Base-by-base conservation (phyloP, 2,888 invertebrate species). In the Nymphalis c-album region DNA sequence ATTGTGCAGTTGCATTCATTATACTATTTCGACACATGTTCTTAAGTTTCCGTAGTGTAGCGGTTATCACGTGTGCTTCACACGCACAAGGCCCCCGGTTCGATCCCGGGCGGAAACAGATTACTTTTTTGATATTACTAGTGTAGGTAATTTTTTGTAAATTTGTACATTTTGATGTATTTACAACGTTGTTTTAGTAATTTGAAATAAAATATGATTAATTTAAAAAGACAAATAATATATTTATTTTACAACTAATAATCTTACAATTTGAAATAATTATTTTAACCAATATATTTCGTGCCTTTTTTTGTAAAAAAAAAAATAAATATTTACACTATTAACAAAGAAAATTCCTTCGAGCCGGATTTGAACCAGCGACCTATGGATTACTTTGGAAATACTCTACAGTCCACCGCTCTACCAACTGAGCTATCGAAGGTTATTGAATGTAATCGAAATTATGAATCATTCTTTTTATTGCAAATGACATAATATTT, bases 1-100 rank as follows among this genome's bases (percentile, higher is more conserved):
- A 40, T 47, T 2, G 18, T 16, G 0, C 58, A 3, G 7, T 13
- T 20, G 4, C 16, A 18, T 50, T 17, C 10, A 40, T 47, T 53
- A 0, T 6, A 51, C 31, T 48, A 69, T 69, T 72, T 71, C 61
- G 8, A 0, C 0, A 0, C 0, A 0, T 0, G 0, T 0, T 0
- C 0, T 10, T 10, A 81, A 76, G 94, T 94, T 94, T 94, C 94
- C 94, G 94, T 95, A 94, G 94, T 95, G 95, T 94, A 95, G 95
- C 93, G 94, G 94, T 95, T 94, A 95, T 95, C 95, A 95, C 94
- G 94, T 95, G 95, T 95, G 95, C 95, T 95, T 95, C 95, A 95
- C 95, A 95, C 94, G 95, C 95, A 95, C 95, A 94, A 94, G 93
- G 93, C 88, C 94, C 94, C 94, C 94, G 94, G 94, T 94, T 94